phyloP scores from a whole-genome alignment of 2,888 invertebrate species.

The Cremastinae sp. region DNA sequence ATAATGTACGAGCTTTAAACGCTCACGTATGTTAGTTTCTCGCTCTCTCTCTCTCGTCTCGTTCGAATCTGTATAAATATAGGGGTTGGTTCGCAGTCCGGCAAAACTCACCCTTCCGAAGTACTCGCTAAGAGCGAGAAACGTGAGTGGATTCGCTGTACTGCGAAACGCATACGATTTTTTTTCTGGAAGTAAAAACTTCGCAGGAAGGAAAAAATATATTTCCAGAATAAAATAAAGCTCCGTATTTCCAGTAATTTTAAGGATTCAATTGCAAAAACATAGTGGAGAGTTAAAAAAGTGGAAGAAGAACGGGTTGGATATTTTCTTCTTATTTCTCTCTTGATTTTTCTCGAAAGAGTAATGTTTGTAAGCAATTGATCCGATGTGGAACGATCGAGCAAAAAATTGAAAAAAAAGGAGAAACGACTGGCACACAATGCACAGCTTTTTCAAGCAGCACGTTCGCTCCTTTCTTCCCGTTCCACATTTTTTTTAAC shows the following conservation, averaged over 20 bases:
- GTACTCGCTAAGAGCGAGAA: constrained; percentile 26
- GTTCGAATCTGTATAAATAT: constrained; percentile 1
- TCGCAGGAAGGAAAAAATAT: constrained; percentile 7
- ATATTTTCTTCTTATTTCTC: neutral
- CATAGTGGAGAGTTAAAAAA: too few relatives aligned
- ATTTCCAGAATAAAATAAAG: neutral
- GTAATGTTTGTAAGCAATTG: too few relatives aligned
- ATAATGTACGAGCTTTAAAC: constrained; percentile 16
- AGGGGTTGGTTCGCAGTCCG: neutral
- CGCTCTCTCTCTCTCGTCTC: neutral
- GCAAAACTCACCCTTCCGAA: constrained; percentile 13
- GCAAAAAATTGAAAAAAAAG: neutral
- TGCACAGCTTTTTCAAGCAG: neutral
- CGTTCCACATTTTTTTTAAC: neutral
- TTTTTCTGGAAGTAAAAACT: neutral
- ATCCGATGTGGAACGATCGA: neutral
- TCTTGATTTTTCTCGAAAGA: neutral
- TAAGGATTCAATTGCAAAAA: too few relatives aligned
- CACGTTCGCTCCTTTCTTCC: neutral
- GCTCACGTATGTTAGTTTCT: too few relatives aligned
- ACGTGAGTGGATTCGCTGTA: constrained; percentile 21
- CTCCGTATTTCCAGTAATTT: too few relatives aligned
- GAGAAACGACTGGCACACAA: neutral
- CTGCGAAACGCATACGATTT: constrained; percentile 24
- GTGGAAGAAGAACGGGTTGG: too few relatives aligned